Base-by-base conservation (phyloP, 2,888 invertebrate genomes). In the Odontomyia ornata region DNA sequence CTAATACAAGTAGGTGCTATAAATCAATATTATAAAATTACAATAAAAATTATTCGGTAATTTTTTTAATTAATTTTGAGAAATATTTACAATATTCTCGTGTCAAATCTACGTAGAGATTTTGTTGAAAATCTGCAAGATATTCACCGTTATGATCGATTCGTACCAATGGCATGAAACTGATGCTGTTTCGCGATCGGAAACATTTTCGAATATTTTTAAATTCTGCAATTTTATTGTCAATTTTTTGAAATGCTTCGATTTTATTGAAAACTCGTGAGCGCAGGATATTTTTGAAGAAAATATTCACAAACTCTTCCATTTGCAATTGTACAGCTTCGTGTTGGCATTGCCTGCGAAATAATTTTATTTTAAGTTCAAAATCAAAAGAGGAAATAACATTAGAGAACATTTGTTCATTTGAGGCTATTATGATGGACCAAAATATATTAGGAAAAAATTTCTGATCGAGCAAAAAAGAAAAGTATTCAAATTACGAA, bases 101-200 rank as follows among this genome's bases (percentile, higher is more conserved):
- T 9, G 21, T 18, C 21, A 27, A 46, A 15, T 46, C 28, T 23
- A 5, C 28, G 18, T 60, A 47, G 9, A 21, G 28, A 4, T 13
- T 15, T 28, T 18, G 18, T 46, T 76, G 25, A n/a, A 47, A 76
- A 52, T 52, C 56, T 1, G 11, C 36, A 23, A 23, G 13, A 43
- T 25, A 75, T 60, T 75, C 56, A 5, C 43, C 46, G 1, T 75
- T 25, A 7, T 21, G 4, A 52, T 75, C 27, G 23, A 75, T 43
- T 46, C 62, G 27, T n/a, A 25, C 27, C 15, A 75, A 18, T 30
- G 75, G 75, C 60, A 75, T 60, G 23, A 75, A 75, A 23, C 27
- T 62, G 18, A 75, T 27, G 15, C 18, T 62, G 9, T 62, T 75
- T 36, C 75, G 13, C 18, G 56, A 23, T 5, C 75, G 75, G n/a